Evolutionary conservation across 2,797 vertebrate species (phyloP), one percentile per base, ranked within the genome.

Genomic region (Sparus aurata): DNA sequence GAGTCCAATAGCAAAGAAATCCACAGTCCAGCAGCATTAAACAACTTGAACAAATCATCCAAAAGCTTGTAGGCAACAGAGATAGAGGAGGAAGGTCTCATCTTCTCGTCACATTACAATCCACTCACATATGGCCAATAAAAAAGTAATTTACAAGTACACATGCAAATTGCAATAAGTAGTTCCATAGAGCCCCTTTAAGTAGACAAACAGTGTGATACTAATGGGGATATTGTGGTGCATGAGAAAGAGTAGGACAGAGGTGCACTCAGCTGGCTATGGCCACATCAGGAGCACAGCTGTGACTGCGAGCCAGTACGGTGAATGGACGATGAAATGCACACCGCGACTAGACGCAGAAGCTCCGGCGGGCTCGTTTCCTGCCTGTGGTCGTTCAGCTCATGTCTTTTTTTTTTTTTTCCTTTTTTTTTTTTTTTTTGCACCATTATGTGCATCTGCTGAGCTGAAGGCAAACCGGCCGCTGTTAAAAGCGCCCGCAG

Each of bases 251-350:
- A 22, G n/a, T 8, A 77, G 80, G 77, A 69, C 60, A 69, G 61
- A 61, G 45, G 73, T 71, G 69, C 69, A 81, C 84, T 84, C 75
- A 77, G 52, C 65, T 65, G 65, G 74, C 60, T 50, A 34, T 9
- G 64, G 79, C 85, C 76, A 83, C 83, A 63, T 79, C 69, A 69
- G 47, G 53, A 68, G 47, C 84, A 80, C 76, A 86, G 79, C 73
- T 81, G 75, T 69, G 77, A 69, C 77, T 46, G 61, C 1, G 7
- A 77, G 81, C 5, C 69, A 67, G 55, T 58, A 67, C 43, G 46
- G 64, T 65, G 69, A 79, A 77, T 46, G 76, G 46, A 82, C 30
- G 13, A 55, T 57, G 46, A 80, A 80, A 83, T 54, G 45, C 77
- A 83, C 64, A 82, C 60, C 27, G 73, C 70, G 73, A 49, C 30